Conservation (phyloP, 2,888 invertebrate genomes). For the Merodon equestris region DNA sequence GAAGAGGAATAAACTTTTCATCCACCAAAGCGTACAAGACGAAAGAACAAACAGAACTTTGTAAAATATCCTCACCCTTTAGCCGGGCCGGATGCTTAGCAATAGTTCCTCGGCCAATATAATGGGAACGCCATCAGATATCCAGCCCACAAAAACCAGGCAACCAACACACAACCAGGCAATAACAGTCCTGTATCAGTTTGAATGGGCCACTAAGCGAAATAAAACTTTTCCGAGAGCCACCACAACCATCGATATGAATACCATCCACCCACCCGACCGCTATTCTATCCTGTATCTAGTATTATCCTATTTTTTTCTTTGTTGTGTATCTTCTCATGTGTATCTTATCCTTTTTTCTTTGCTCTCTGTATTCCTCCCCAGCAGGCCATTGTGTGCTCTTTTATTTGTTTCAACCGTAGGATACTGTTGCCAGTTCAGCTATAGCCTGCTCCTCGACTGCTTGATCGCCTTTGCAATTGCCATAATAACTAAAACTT, state of each 20-base stretch:
- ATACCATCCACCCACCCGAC: conserved; percentile 22
- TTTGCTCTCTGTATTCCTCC: conserved; percentile 4
- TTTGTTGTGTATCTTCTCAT: conserved; percentile 28
- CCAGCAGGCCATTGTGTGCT: conserved; percentile 51
- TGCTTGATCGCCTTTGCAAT: conserved; percentile 59
- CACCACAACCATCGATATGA: conserved; percentile 41
- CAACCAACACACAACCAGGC: conserved; percentile 43
- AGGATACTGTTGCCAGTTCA: not conserved
- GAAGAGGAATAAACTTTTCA: conserved; percentile 47
- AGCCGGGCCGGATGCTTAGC: conserved; percentile 37
- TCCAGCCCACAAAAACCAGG: conserved; percentile 3
- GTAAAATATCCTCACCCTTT: conserved; percentile 53
- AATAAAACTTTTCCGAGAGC: conserved; percentile 62
- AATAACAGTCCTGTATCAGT: conserved; percentile 65
- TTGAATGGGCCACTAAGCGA: conserved; percentile 67
- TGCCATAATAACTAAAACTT: conserved; percentile 66
- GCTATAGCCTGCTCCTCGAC: conserved; percentile 12
- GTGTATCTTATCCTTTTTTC: conserved; percentile 47
- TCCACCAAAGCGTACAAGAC: conserved; percentile 45
- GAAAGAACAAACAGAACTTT: conserved; percentile 59
- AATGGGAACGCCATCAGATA: conserved; percentile 47
- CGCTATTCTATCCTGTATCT: no score
- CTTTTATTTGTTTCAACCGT: conserved; percentile 55
- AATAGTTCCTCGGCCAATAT: conserved; percentile 47
- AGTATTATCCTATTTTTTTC: conserved; percentile 2